Conservation (phyloP, 2,113 vertebrate genomes). For the Colossoma macropomum region DNA sequence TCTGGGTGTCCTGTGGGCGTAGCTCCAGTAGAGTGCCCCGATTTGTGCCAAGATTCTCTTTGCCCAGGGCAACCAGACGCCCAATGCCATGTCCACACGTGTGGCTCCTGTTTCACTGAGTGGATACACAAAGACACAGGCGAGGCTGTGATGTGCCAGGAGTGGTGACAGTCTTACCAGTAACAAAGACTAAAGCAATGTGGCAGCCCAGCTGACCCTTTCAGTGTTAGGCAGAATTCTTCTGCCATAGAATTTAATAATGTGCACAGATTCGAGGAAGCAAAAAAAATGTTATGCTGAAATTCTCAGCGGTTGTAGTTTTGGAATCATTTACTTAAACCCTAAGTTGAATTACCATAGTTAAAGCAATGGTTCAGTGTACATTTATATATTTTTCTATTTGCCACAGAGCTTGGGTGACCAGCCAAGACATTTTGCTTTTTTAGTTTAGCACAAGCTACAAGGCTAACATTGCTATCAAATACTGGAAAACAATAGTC, state of each 20-base stretch:
- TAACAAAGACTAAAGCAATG: not conserved
- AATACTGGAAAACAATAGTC: too few relatives aligned
- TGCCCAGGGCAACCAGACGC: conserved; percentile 58
- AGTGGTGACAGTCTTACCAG: conserved; percentile 54
- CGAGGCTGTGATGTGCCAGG: conserved; percentile 61
- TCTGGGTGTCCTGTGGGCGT: conserved; percentile 65
- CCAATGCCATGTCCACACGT: conserved; percentile 60
- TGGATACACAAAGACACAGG: conserved; percentile 59
- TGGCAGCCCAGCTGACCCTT: not conserved
- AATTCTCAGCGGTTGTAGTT: too few relatives aligned
- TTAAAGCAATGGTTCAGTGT: too few relatives aligned
- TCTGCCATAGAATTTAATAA: not conserved
- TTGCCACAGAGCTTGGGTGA: too few relatives aligned
- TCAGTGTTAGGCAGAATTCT: not conserved
- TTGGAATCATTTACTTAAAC: too few relatives aligned
- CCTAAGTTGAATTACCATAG: too few relatives aligned
- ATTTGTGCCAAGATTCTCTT: conserved; percentile 59
- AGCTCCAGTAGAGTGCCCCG: conserved; percentile 61
- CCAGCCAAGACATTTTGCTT: too few relatives aligned
- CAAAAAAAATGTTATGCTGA: not conserved
- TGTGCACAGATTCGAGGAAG: not conserved
- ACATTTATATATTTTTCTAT: too few relatives aligned
- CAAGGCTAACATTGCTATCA: too few relatives aligned
- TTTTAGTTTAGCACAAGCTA: too few relatives aligned
- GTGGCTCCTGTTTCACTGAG: conserved; percentile 68